These are phyloP conservation scores for Falco peregrinus DNA, from an alignment of 2,797 vertebrate species.

Conservation along the genomic window DNA sequence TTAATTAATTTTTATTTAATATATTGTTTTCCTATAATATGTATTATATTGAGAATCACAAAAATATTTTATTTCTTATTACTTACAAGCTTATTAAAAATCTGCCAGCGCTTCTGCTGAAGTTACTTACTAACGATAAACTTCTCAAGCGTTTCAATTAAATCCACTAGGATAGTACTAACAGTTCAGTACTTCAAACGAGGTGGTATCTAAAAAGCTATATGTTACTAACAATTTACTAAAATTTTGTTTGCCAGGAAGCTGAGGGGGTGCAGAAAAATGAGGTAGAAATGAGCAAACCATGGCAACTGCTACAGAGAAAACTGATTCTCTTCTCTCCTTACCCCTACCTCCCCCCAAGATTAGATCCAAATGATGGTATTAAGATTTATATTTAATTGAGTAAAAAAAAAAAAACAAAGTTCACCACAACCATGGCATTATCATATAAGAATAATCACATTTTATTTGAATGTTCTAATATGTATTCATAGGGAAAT, in stretches of 20 bases:
- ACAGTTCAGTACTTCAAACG: background rate
- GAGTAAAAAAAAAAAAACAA: background rate
- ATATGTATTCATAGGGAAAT: background rate
- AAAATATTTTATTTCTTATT: background rate
- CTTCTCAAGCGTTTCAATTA: background rate
- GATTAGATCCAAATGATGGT: background rate
- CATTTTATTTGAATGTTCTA: background rate
- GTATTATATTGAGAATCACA: background rate
- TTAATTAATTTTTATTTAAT: background rate
- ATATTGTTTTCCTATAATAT: background rate
- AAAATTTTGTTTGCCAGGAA: background rate
- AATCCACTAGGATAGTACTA: background rate
- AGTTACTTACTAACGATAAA: background rate
- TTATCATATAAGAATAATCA: background rate
- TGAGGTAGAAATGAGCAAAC: background rate
- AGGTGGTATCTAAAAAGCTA: background rate
- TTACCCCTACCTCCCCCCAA: accelerated
- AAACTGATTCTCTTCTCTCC: background rate
- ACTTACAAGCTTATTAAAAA: background rate
- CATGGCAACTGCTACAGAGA: background rate
- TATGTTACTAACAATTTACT: background rate
- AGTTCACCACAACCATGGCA: background rate
- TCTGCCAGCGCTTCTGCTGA: background rate
- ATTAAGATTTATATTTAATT: background rate
- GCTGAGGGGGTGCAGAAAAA: background rate